A percentile compares a stretch with the other conserved stretches of the same genome.
phyloP scores from a whole-genome alignment of 92 coral and sea anemone genomes.

The Palythoa caribaeorum region DNA sequence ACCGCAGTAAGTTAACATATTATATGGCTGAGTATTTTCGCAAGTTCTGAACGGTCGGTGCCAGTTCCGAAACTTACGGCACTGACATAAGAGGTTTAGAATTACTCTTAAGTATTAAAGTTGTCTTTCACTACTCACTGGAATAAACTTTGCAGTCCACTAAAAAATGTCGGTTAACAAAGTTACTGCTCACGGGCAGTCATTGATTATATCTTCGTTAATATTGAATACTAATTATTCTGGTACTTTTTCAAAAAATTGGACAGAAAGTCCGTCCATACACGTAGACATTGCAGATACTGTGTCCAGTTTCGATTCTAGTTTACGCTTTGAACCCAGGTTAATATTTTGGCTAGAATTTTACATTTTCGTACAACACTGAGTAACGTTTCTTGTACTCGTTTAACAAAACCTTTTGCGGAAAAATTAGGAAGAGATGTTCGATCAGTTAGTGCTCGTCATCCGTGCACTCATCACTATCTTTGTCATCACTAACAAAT shows the following conservation, averaged over 20 bases:
- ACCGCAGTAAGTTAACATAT: no score
- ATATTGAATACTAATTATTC: neutral
- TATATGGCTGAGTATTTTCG: no score
- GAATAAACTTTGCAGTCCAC: no score
- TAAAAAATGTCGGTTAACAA: neutral
- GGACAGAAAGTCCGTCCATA: neutral
- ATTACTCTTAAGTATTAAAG: no score
- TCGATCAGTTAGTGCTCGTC: conserved; percentile 26
- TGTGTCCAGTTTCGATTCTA: conserved; percentile 22
- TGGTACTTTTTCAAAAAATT: neutral
- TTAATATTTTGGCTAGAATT: neutral
- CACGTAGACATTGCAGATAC: conserved; percentile 1
- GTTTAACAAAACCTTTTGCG: conserved; percentile 1
- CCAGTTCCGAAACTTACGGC: no score
- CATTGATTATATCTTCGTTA: neutral
- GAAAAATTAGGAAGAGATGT: conserved; percentile 13
- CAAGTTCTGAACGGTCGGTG: no score
- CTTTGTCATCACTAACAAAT: conserved; percentile 14
- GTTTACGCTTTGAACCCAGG: neutral
- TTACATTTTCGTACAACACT: neutral
- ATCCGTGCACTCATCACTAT: conserved; percentile 20
- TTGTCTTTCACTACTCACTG: no score
- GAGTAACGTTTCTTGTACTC: neutral
- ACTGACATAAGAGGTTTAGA: no score
- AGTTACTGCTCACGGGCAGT: neutral